Evolutionary conservation across 2,888 invertebrate genomes (phyloP).

Genomic region (Oxytorus armatus): DNA sequence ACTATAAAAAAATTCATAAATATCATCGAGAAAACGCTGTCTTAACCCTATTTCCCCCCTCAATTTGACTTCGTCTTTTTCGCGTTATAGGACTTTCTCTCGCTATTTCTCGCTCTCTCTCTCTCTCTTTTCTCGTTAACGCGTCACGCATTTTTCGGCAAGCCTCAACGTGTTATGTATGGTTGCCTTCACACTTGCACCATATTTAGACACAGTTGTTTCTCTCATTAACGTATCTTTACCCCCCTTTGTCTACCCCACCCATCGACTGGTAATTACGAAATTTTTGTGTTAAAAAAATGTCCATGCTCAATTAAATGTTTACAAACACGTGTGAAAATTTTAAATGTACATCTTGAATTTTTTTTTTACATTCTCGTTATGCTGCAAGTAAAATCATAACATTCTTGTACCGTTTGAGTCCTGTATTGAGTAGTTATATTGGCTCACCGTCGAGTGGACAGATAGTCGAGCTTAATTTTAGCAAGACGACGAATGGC

Average conservation of each 20-base stretch:
- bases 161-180: constrained; percentile 23
- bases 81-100: constrained; percentile 40
- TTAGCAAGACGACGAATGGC: constrained; percentile 80
- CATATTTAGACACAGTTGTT: neutral
- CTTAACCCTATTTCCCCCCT: no score
- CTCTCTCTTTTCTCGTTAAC: constrained; percentile 74
- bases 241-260: neutral
- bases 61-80: constrained; percentile 59
- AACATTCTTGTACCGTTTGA: neutral
- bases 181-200: neutral
- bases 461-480: constrained; percentile 76
- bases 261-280: neutral
- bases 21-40: no score
- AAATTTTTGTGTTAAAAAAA: neutral
- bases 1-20: no score
- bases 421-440: constrained; percentile 21
- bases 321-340: neutral
- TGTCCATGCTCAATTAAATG: neutral
- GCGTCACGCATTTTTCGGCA: constrained; percentile 70
- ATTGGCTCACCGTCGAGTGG: constrained; percentile 61
- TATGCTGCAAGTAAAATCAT: neutral
- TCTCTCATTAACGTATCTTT: neutral
- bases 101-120: neutral
- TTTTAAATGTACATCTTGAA: neutral
- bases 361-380: neutral